Percentiles rank a stretch among this genome's conserved stretches.
Evolutionary conservation across 2,113 vertebrate species (phyloP).

Genomic region (Alethe castanea): DNA sequence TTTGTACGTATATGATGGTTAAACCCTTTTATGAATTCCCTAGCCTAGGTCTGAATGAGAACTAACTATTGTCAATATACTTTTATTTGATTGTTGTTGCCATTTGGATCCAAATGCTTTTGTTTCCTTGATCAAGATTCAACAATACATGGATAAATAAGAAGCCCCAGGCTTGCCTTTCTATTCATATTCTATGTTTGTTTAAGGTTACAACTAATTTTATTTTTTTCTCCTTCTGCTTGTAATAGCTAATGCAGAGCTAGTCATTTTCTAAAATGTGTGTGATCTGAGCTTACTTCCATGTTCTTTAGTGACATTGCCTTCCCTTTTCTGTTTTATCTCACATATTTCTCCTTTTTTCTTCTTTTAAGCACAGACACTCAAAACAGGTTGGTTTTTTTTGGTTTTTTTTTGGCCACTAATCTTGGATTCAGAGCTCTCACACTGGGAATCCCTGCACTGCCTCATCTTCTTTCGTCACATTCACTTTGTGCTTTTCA

Average conservation of each 20-base stretch:
- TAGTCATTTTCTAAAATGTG: background rate
- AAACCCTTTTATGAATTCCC: background rate
- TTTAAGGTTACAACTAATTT: background rate
- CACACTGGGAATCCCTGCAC: background rate
- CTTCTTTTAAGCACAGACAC: background rate
- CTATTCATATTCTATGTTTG: background rate
- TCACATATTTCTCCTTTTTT: background rate
- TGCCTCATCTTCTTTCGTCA: background rate
- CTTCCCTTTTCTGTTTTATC: background rate
- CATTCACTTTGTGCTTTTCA: background rate
- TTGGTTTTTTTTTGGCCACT: background rate
- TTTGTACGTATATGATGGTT: background rate
- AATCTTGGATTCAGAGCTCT: background rate
- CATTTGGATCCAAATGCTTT: background rate
- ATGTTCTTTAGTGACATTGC: background rate
- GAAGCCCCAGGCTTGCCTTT: background rate
- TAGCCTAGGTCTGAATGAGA: background rate
- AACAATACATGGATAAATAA: background rate
- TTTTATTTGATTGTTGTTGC: background rate
- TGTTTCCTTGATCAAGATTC: background rate
- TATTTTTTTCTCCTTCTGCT: background rate
- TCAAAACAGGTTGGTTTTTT: background rate
- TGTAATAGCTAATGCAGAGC: background rate
- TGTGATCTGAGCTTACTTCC: background rate
- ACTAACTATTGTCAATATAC: background rate